Evolutionary conservation across 2,113 vertebrate genomes (phyloP), one percentile per base, ranked within the genome.

Genomic region (Brachirus orientalis): DNA sequence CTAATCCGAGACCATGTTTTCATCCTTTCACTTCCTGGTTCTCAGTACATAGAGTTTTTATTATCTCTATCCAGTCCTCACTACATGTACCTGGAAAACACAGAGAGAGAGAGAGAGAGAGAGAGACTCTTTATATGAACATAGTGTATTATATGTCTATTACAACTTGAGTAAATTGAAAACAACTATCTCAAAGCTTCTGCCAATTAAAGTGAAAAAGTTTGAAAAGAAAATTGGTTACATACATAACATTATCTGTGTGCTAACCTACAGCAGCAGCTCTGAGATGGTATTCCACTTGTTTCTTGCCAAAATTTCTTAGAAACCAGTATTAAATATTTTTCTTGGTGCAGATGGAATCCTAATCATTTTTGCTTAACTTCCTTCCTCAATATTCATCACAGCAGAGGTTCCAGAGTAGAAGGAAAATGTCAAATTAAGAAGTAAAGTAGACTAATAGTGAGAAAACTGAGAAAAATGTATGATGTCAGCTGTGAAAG

Each of bases 271-370:
- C 10, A 28, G 61, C 77, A 61, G 14, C 6, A 0, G 60, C 40
- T 64, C 58, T 51, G 13, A 35, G 37, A 50, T 40, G 19, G 10
- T 33, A 45, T 46, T 11, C 37, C 0, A n/a, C 33, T 19, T 33
- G n/a, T 35, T 41, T 19, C n/a, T 28, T 48, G 1, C 54, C 22
- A 51, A 64, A 43, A 37, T n/a, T 41, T 35, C 17, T 36, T 22
- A 62, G 14, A 62, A 79, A 69, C 22, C 44, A 36, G 8, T 4
- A 7, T 61, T 22, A 37, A 58, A 67, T 43, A 37, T 68, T 73
- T 53, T 61, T 13, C 51, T 72, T 62, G 43, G 22, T 37, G 10
- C 43, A 33, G 36, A 63, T 59, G 8, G 22, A 13, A 28, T 40
- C 10, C 45, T n/a, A 44, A 61, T 64, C 37, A 38, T 28, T 12